Percentiles rank a stretch among this genome's conserved stretches.
Evolutionary conservation across 2,888 invertebrate species (phyloP).

Genomic region (Neuroscelio doddi): DNA sequence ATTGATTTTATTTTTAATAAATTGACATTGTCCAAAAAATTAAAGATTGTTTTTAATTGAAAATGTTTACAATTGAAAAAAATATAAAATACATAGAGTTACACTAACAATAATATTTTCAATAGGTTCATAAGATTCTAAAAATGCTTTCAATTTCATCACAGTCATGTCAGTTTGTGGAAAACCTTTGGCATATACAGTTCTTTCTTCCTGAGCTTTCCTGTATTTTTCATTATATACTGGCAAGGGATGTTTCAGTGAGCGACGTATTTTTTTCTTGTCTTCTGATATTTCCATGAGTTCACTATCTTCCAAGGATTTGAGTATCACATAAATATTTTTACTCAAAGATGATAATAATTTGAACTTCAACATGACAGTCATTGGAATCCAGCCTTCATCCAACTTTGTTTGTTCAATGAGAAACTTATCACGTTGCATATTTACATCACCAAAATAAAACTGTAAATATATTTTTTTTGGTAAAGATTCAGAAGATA

Average conservation of each 20-base stretch:
- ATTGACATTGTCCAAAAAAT: too few species aligned
- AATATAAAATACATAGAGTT: too few species aligned
- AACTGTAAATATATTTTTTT: constrained; percentile 72
- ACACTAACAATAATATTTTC: constrained; percentile 70
- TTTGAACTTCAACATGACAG: constrained; percentile 90
- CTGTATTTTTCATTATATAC: constrained; percentile 88
- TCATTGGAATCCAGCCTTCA: constrained; percentile 93
- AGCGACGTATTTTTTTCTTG: constrained; percentile 82
- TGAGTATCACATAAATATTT: constrained; percentile 81
- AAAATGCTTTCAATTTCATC: constrained; percentile 83
- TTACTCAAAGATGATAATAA: constrained; percentile 82
- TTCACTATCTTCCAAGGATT: constrained; percentile 83
- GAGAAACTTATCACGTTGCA: constrained; percentile 94
- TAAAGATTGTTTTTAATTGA: too few species aligned
- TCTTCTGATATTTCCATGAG: constrained; percentile 78
- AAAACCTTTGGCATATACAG: constrained; percentile 92
- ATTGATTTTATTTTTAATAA: too few species aligned
- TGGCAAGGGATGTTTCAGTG: constrained; percentile 83
- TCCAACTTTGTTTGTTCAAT: constrained; percentile 87
- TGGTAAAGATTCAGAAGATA: too few species aligned
- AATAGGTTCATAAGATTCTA: constrained; percentile 77
- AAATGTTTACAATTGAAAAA: too few species aligned
- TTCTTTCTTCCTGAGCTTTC: constrained; percentile 83
- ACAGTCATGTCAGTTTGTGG: constrained; percentile 79
- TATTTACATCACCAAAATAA: constrained; percentile 92